These are phyloP conservation scores for Plagodis pulveraria DNA, from an alignment of 2,888 invertebrate genomes.

Conservation along the genomic window DNA sequence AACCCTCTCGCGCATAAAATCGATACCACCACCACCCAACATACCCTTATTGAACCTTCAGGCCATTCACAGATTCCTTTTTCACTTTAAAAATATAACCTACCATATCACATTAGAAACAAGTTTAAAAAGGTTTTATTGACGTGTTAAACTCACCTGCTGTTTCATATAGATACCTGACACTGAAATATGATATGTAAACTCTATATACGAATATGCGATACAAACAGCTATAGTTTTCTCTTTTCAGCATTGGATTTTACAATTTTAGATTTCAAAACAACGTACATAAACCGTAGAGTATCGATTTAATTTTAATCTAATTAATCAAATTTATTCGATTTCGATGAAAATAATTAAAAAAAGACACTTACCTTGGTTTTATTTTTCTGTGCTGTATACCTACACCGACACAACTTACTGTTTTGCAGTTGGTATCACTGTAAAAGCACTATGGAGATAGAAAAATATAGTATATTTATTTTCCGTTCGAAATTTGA, in stretches of 20 bases:
- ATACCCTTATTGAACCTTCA: constrained; percentile 24
- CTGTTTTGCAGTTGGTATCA: constrained; percentile 5
- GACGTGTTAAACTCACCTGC: no score
- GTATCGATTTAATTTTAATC: constrained; percentile 5
- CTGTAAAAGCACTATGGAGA: constrained; percentile 7
- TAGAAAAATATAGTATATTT: constrained; percentile 1
- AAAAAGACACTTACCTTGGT: constrained; percentile 5
- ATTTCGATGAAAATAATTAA: background rate
- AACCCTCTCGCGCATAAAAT: constrained; percentile 38
- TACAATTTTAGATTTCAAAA: no score
- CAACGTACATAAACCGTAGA: no score
- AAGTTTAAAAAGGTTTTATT: no score
- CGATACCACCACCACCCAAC: constrained; percentile 29
- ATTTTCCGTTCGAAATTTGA: constrained; percentile 39
- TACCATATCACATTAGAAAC: background rate
- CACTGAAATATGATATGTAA: no score
- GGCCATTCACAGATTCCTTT: constrained; percentile 1
- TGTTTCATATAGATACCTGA: no score
- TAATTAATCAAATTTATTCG: constrained; percentile 16
- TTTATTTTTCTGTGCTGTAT: background rate
- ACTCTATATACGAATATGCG: no score
- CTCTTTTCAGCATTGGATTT: no score
- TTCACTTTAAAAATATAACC: background rate
- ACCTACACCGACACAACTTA: constrained; percentile 1
- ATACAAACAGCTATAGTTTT: no score